A percentile compares a stretch with the other conserved stretches of the same genome.
Evolutionary conservation across 2,888 invertebrate genomes (phyloP).

Genomic region (Tenthredo mesomela): DNA sequence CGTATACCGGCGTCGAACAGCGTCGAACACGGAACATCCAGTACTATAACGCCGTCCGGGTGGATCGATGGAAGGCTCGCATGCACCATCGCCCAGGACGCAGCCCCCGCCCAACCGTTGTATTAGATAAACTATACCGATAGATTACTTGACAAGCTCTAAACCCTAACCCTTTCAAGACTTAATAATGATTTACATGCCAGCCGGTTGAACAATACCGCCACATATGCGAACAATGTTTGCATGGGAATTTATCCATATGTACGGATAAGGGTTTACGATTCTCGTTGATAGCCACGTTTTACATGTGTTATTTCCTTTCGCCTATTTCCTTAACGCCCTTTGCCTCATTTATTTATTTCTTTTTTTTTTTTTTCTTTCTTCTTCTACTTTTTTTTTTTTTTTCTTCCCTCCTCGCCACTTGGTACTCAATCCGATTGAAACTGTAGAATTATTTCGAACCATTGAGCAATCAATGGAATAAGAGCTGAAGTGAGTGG

Average conservation of each 20-base stretch:
- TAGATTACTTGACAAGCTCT: conserved; percentile 72
- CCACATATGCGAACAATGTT: not conserved
- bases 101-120: conserved; percentile 67
- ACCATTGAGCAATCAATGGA: conserved; percentile 38
- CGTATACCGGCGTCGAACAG: conserved; percentile 38
- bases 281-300: not conserved
- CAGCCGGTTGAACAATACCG: not conserved
- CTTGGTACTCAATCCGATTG: not conserved
- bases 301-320: not conserved
- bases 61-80: conserved; percentile 67
- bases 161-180: conserved; percentile 69
- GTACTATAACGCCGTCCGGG: conserved; percentile 52
- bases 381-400: not conserved
- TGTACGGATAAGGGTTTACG: conserved; percentile 15
- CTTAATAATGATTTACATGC: conserved; percentile 70
- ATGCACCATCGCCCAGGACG: conserved; percentile 58
- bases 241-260: not conserved
- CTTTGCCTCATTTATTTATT: no score
- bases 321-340: not conserved
- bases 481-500: conserved; percentile 12
- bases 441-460: conserved; percentile 16
- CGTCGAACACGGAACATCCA: conserved; percentile 51
- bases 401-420: not conserved
- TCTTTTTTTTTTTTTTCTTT: not conserved
- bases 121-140: conserved; percentile 68